A percentile compares a stretch with the other conserved stretches of the same genome.
Conservation (phyloP, 2,888 invertebrate genomes). For the Rhogogaster chlorosoma region DNA sequence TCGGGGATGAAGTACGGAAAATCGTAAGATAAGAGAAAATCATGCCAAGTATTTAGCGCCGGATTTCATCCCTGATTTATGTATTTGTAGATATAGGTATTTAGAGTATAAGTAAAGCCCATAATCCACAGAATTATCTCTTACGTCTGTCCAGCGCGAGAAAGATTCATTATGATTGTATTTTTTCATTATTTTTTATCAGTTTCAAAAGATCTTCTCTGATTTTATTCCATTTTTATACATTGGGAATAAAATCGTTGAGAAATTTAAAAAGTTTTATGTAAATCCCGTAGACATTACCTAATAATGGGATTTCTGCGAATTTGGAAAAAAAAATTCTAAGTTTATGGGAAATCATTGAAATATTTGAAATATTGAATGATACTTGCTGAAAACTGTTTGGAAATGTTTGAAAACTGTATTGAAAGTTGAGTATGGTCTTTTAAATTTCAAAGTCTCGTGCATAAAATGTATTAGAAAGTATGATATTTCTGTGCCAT, state of each 20-base stretch:
- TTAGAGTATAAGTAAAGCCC: background rate
- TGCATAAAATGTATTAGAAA: constrained; percentile 2
- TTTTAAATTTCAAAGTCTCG: background rate
- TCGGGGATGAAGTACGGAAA: background rate
- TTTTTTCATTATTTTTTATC: background rate
- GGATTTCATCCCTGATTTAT: background rate
- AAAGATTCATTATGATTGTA: background rate
- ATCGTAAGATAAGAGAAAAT: background rate
- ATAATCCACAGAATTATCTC: background rate
- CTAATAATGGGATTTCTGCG: no score
- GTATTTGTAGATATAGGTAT: background rate
- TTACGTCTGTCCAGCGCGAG: background rate
- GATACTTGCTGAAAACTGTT: background rate
- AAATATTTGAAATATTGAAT: background rate
- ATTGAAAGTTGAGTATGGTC: background rate
- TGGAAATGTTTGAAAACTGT: background rate
- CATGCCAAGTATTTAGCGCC: background rate
- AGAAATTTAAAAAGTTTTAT: background rate
- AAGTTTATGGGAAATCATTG: no score
- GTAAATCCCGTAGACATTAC: background rate
- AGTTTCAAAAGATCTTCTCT: background rate
- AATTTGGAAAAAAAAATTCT: no score
- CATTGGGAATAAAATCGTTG: background rate
- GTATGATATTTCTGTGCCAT: background rate
- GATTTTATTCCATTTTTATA: background rate